Conservation (phyloP, 1,140 invertebrate genomes). For the Heliothis virescens region DNA sequence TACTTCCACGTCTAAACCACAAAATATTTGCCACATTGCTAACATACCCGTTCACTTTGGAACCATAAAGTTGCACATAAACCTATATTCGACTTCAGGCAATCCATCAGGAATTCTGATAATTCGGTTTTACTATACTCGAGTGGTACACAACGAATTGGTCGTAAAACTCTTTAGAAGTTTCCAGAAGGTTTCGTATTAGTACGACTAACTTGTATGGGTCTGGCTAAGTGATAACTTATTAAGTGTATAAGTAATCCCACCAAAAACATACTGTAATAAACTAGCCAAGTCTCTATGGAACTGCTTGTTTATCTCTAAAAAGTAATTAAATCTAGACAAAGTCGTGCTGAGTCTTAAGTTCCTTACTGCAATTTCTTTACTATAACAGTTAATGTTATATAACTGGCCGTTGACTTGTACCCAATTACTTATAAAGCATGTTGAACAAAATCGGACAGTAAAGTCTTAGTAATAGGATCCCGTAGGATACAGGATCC, state of each 20-base stretch:
- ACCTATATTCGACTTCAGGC: background rate
- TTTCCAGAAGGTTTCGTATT: background rate
- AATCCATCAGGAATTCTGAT: constrained; percentile 9
- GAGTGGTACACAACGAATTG: constrained; percentile 11
- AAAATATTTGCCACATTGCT: background rate
- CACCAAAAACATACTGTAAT: no score
- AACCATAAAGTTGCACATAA: constrained; percentile 2
- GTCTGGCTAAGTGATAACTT: constrained; percentile 20
- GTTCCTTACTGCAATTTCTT: no score
- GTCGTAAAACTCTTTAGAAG: constrained; percentile 26
- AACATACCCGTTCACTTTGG: background rate
- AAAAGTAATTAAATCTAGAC: no score
- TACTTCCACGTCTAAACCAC: background rate
- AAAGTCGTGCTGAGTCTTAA: no score
- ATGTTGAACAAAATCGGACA: no score
- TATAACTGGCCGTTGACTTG: no score
- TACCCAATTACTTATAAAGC: no score
- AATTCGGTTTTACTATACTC: background rate
- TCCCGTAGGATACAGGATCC: no score
- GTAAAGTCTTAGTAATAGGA: no score
- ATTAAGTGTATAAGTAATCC: background rate
- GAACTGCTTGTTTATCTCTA: no score
- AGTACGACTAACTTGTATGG: background rate
- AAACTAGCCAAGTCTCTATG: no score
- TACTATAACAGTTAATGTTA: no score